A percentile compares a stretch with the other conserved stretches of the same genome.
phyloP scores from a whole-genome alignment of 2,888 invertebrate species.

The Sarcophaga carnaria region DNA sequence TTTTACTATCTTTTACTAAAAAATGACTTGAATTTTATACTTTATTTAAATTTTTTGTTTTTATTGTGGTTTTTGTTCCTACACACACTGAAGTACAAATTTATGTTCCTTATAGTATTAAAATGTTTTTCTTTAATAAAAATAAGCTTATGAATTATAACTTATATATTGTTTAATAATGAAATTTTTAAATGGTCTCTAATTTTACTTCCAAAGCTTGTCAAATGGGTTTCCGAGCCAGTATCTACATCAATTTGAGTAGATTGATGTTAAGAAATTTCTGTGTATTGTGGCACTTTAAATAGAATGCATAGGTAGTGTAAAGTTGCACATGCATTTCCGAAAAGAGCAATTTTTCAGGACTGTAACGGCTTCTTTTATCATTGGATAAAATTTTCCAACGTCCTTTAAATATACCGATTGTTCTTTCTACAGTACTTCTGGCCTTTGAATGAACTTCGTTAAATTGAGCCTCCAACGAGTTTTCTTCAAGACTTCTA shows the following conservation, averaged over 20 bases:
- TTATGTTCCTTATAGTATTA: no score
- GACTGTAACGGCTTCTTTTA: constrained; percentile 39
- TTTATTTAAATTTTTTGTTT: no score
- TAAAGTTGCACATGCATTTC: constrained; percentile 10
- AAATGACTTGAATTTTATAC: no score
- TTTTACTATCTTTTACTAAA: no score
- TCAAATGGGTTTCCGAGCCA: background rate
- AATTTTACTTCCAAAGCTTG: constrained; percentile 18
- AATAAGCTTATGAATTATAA: no score
- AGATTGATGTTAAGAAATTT: constrained; percentile 7
- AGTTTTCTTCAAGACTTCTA: constrained; percentile 41
- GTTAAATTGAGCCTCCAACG: constrained; percentile 40
- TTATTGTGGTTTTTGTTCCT: no score
- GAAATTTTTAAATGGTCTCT: constrained; percentile 13
- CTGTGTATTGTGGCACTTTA: constrained; percentile 18
- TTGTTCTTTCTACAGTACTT: constrained; percentile 48
- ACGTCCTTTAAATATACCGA: constrained; percentile 34
- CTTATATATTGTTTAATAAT: constrained; percentile 5
- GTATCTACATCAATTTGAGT: background rate
- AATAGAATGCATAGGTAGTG: constrained; percentile 2
- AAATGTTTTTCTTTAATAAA: no score
- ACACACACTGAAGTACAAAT: no score
- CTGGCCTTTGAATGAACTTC: constrained; percentile 49
- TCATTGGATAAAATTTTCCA: constrained; percentile 48
- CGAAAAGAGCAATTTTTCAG: constrained; percentile 24